A percentile compares a stretch with the other conserved stretches of the same genome.
Conservation (phyloP, 37 sponge, comb jelly and placozoan genomes). For the Spongilla lacustris region DNA sequence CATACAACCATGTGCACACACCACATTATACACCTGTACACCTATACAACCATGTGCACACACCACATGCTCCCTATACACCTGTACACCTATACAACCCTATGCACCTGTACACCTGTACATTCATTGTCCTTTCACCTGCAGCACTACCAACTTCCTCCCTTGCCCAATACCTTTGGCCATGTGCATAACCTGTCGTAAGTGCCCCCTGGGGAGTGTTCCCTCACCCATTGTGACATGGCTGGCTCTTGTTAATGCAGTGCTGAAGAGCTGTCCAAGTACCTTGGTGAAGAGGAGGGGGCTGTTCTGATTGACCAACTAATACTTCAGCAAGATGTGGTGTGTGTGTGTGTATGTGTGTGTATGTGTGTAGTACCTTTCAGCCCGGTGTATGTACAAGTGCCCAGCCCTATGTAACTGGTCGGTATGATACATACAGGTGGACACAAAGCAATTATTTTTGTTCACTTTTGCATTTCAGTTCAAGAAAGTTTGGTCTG, state of each 20-base stretch:
- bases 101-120: not conserved
- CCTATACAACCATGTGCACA: too few species aligned
- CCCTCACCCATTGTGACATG: not conserved
- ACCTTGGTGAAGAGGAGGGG: slow-evolving; percentile 55
- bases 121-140: slow-evolving; percentile 6
- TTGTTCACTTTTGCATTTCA: slow-evolving; percentile 17
- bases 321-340: slow-evolving; percentile 48
- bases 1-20: too few species aligned
- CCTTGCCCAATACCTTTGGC: not conserved
- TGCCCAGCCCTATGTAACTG: not conserved
- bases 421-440: too few species aligned
- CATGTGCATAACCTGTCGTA: not conserved
- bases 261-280: slow-evolving; percentile 50
- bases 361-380: not conserved
- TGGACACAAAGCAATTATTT: too few species aligned
- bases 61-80: not conserved
- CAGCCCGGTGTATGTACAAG: not conserved
- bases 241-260: slow-evolving; percentile 9
- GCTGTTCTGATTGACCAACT: slow-evolving; percentile 43
- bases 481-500: slow-evolving; percentile 54
- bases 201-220: not conserved
- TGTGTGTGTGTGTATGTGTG: slow-evolving; percentile 9
- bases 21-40: not conserved
- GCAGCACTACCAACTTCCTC: not conserved
- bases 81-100: too few species aligned